Evolutionary conservation across 2,113 vertebrate species (phyloP), one percentile per base, ranked within the genome.

Genomic region (Apodemus sylvaticus): DNA sequence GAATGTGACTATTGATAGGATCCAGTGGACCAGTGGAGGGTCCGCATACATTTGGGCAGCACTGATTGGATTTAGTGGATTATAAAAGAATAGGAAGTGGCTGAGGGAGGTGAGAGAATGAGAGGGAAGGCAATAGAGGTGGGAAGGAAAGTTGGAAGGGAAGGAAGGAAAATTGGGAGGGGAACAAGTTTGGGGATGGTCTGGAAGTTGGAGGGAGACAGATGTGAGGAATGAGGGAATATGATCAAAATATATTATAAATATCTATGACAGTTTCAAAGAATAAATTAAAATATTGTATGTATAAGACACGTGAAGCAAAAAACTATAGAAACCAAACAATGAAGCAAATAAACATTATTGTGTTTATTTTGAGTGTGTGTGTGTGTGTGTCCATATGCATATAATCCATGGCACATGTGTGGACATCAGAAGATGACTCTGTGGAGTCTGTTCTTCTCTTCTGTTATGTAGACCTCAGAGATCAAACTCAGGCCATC

Each of bases 251-350:
- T 82, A 14, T 5, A 82, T 60, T 60, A 11, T 26, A 26, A n/a
- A 60, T 3, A 60, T 60, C 36, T 82, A 82, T 8, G 6, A 82
- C n/a, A 60, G 58, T 39, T 5, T 82, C 36, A 82, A 58, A 58
- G 12, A 39, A 82, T 26, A 26, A 60, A 82, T 82, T 60, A 39
- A 82, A 82, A 60, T 39, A 87, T 60, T 29, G 51, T n/a, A 79
- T n/a, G 12, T 53, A 6, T 17, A 95, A 93, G 66, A 76, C 22
- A 81, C n/a, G 2, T 60, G 39, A 86, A 64, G 3, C 31, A 79
- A 94, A 74, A 74, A 92, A 58, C 78, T 24, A 60, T 71, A 93
- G 42, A 90, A 79, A 22, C 70, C n/a, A 86, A 89, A 68, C 64
- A 60, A 64, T 8, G 64, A 77, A 58, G 36, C 78, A 26, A 26